These are phyloP conservation scores for Aepyceros melampus DNA, from an alignment of 2,113 vertebrate species.

Conservation along the genomic window DNA sequence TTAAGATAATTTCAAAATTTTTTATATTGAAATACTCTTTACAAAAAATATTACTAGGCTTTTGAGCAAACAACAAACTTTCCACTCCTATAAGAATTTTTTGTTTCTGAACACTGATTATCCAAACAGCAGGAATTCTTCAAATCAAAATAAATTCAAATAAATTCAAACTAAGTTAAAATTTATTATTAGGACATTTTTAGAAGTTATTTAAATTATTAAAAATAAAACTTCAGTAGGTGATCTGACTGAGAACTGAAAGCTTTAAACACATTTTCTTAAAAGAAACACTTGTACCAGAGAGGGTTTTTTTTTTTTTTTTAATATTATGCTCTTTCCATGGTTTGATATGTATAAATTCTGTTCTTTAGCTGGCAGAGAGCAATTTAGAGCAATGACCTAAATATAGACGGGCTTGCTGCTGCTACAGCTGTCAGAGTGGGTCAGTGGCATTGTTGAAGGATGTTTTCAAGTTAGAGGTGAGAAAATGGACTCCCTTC, in stretches of 20 bases:
- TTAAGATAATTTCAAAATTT: not conserved
- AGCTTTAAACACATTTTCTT: not conserved
- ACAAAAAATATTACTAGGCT: not conserved
- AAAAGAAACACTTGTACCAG: not conserved
- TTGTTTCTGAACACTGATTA: not conserved
- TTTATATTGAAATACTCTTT: not conserved
- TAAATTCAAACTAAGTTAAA: not conserved
- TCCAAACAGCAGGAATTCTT: constrained; percentile 24
- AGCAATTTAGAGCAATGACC: not conserved
- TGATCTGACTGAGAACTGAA: not conserved
- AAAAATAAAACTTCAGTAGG: not conserved
- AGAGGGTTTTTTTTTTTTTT: not conserved
- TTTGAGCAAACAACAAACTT: not conserved
- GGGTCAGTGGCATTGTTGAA: not conserved
- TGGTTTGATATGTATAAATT: not conserved
- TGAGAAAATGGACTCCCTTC: not conserved
- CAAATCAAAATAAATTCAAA: not conserved
- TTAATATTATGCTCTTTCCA: not conserved
- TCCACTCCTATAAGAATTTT: not conserved
- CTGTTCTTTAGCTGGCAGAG: not conserved
- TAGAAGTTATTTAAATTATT: not conserved
- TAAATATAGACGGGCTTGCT: not conserved
- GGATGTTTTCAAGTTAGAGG: not conserved
- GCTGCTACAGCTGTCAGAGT: not conserved
- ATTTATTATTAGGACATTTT: not conserved